Conservation (phyloP, 2,888 invertebrate species). For the Catocala nupta region DNA sequence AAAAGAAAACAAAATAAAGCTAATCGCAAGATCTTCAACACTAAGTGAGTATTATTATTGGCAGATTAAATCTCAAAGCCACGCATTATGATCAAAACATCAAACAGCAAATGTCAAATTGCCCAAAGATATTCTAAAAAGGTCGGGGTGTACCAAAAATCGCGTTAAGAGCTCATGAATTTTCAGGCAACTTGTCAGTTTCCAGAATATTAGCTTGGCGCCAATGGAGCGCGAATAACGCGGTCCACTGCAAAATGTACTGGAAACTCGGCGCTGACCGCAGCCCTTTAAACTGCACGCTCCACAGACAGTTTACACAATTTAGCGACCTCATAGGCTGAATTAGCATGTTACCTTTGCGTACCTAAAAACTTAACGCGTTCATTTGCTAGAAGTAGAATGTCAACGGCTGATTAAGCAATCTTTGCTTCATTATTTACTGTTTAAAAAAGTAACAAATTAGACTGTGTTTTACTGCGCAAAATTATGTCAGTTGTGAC, state of each 20-base stretch:
- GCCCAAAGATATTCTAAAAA: conserved; percentile 5
- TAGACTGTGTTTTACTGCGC: too few species aligned
- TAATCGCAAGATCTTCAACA: too few species aligned
- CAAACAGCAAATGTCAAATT: conserved; percentile 17
- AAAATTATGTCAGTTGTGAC: too few species aligned
- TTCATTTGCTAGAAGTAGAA: too few species aligned
- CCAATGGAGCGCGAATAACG: conserved; percentile 54
- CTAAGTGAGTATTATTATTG: neutral
- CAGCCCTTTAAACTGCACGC: conserved; percentile 22
- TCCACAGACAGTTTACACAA: conserved; percentile 22
- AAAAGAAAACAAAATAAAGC: too few species aligned
- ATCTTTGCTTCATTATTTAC: too few species aligned
- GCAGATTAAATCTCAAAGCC: neutral
- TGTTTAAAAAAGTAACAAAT: too few species aligned
- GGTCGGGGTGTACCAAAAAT: conserved; percentile 29
- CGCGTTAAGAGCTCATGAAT: conserved; percentile 43
- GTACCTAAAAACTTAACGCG: too few species aligned
- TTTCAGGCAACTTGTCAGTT: conserved; percentile 46
- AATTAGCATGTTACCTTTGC: conserved; percentile 20
- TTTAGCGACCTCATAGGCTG: conserved; percentile 23
- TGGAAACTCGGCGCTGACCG: conserved; percentile 42
- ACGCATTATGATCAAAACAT: conserved; percentile 3
- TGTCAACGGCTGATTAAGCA: too few species aligned
- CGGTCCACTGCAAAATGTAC: conserved; percentile 52
- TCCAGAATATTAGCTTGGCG: conserved; percentile 48